Percentiles rank a stretch among this genome's conserved stretches.
These are phyloP conservation scores for Scaptomyza parva DNA, from an alignment of 2,888 invertebrate genomes.

Conservation along the genomic window DNA sequence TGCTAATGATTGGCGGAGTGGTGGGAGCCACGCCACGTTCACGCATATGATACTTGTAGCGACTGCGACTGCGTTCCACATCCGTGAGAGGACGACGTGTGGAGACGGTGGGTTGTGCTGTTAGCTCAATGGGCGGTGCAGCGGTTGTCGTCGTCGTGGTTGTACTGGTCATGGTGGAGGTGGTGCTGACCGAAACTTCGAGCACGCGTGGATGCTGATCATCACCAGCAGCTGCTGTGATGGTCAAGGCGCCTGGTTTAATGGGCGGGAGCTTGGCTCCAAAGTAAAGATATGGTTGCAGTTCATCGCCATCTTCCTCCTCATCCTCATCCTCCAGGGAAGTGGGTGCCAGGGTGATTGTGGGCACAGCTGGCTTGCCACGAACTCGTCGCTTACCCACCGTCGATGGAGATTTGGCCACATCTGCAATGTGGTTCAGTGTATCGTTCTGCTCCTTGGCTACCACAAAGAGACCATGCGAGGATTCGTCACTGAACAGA, in stretches of 20 bases:
- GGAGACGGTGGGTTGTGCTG: slow-evolving; percentile 53
- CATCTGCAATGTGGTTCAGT: slow-evolving; percentile 81
- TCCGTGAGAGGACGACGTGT: slow-evolving; percentile 69
- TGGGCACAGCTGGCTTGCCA: slow-evolving; percentile 55
- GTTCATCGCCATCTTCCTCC: slow-evolving; percentile 85
- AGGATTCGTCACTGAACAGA: slow-evolving; percentile 84
- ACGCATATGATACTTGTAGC: slow-evolving; percentile 79
- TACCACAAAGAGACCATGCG: slow-evolving; percentile 83
- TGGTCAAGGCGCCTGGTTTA: slow-evolving; percentile 79
- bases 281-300: slow-evolving; percentile 90
- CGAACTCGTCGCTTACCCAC: slow-evolving; percentile 64
- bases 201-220: slow-evolving; percentile 86
- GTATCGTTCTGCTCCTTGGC: slow-evolving; percentile 84
- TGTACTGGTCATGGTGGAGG: too few relatives aligned
- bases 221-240: slow-evolving; percentile 83
- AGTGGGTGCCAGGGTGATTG: slow-evolving; percentile 49
- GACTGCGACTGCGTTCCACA: slow-evolving; percentile 76
- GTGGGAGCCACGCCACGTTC: slow-evolving; percentile 56
- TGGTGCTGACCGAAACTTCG: slow-evolving; percentile 86
- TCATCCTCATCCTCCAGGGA: slow-evolving; percentile 58
- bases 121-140: slow-evolving; percentile 37
- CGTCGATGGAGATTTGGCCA: slow-evolving; percentile 48
- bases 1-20: slow-evolving; percentile 40
- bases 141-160: slow-evolving; percentile 49
- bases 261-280: slow-evolving; percentile 88